Base-by-base conservation (phyloP, 1,140 invertebrate genomes). In the Drosophila varians region DNA sequence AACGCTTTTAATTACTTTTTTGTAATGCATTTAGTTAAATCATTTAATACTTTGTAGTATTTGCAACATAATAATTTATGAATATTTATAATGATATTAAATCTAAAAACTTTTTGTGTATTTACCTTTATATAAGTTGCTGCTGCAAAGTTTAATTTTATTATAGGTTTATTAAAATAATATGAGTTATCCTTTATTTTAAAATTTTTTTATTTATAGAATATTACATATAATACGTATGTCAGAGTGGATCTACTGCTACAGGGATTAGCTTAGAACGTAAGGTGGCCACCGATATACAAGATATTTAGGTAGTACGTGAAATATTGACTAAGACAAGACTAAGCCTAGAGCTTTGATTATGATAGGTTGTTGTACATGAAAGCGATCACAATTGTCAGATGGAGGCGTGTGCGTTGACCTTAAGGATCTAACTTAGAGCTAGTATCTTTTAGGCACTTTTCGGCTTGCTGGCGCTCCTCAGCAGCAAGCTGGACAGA, bases 351-450 rank as follows among this genome's bases (percentile, higher is more conserved):
- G 12, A 19, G 16, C 26, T 79, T 73, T 51, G 55, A 56, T 45
- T 65, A 64, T 49, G 64, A 55, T 57, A 61, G 54, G 47, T 45
- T 75, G 52, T 84, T 84, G 79, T 83, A 84, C 79, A 78, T 84
- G 75, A 56, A 71, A 75, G 60, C 75, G 72, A 84, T 84, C 80
- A 84, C 80, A 84, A 86, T 84, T 76, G 61, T 69, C 74, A 65
- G 61, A 80, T 86, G 71, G 60, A 86, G 80, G 75, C 79, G 70
- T 55, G 58, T 38, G 43, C 49, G 42, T 62, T 66, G 62, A 52
- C 60, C 46, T 45, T 34, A 51, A 68, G 31, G 38, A 34, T 53
- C 34, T 51, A 74, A 55, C 34, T 68, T 68, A 75, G 26, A 34
- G 61, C 54, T 72, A 76, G 80, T 80, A 61, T 80, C 80, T 49